Evolutionary conservation across 1,140 invertebrate species (phyloP), one percentile per base, ranked within the genome.

Genomic region (Tetranychus urticae): DNA sequence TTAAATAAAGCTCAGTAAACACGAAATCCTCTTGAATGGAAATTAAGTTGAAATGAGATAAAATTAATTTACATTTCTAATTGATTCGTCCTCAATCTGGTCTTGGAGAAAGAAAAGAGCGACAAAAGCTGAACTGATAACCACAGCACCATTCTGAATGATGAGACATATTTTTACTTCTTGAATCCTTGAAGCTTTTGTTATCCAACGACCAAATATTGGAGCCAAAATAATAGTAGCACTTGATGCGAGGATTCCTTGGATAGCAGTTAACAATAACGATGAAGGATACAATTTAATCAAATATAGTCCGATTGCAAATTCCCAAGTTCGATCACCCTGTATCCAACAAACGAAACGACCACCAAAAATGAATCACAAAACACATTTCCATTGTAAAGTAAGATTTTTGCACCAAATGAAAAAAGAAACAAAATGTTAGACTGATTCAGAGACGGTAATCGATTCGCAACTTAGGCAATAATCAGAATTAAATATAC

Each of bases 281-380:
- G 61, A 69, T 37, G 67, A 59, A 37, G 67, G 66, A 58, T 61
- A 66, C 47, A 77, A 62, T 46, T 72, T 65, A 8, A 74, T 68
- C 50, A 79, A 68, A 63, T 77, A 79, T 23, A 79, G 62, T 10
- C 76, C 77, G 12, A 75, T 72, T 31, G 77, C 75, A 70, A 79
- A 79, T 46, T 67, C 66, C 77, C 78, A 79, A 74, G 78, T 77
- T 33, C 77, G 71, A 67, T 79, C 77, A n/a, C 77, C 78, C 77
- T 77, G 73, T 57, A 69, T 70, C 12, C 69, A 70, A 42, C 39
- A 42, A 42, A 42, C 23, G 0, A 42, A 42, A 42, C 5, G 39
- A 42, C 5, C 5, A 42, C 10, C 39, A 42, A 42, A 42, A 48
- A 54, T 54, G 5, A 34, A 54, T 7, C 5, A 7, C 50, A 34